A percentile compares a stretch with the other conserved stretches of the same genome.
Evolutionary conservation across 2,113 vertebrate species (phyloP).

Genomic region (Corydoras sp.): DNA sequence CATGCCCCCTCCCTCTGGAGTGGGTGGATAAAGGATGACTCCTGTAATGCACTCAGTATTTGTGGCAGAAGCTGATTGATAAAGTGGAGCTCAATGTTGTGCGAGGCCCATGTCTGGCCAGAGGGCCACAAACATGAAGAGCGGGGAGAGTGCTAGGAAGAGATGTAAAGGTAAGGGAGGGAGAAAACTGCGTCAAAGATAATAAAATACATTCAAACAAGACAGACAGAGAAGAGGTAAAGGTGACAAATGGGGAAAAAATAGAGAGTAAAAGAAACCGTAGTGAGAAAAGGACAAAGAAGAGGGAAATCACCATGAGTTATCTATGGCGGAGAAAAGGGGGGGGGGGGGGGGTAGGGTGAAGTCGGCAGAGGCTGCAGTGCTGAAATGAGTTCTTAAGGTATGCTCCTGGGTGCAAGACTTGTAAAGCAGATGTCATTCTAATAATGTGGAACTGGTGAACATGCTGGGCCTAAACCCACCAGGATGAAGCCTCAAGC

Average conservation of each 20-base stretch:
- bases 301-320: conserved; percentile 19
- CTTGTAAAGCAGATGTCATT: conserved; percentile 90
- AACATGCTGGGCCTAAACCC: conserved; percentile 82
- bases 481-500: conserved; percentile 85
- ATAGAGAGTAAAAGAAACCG: conserved; percentile 23
- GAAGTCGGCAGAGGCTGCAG: conserved; percentile 59
- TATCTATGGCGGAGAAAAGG: conserved; percentile 30
- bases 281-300: conserved; percentile 11
- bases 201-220: conserved; percentile 30
- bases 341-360: conserved; percentile 61
- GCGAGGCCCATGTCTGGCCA: conserved; percentile 84
- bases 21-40: conserved; percentile 46
- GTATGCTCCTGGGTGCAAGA: conserved; percentile 80
- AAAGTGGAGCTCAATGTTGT: conserved; percentile 64
- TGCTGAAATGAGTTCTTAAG: conserved; percentile 80
- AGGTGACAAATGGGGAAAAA: conserved; percentile 30
- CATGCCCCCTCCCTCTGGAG: conserved; percentile 41
- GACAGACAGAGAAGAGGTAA: conserved; percentile 25
- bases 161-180: conserved; percentile 14
- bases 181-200: conserved; percentile 20
- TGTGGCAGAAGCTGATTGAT: conserved; percentile 73
- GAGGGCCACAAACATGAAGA: conserved; percentile 73
- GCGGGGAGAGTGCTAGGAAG: conserved; percentile 12
- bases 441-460: conserved; percentile 91
- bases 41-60: conserved; percentile 45